A percentile compares a stretch with the other conserved stretches of the same genome.
Conservation (phyloP, 2,113 vertebrate genomes). For the Meleagris gallopavo region DNA sequence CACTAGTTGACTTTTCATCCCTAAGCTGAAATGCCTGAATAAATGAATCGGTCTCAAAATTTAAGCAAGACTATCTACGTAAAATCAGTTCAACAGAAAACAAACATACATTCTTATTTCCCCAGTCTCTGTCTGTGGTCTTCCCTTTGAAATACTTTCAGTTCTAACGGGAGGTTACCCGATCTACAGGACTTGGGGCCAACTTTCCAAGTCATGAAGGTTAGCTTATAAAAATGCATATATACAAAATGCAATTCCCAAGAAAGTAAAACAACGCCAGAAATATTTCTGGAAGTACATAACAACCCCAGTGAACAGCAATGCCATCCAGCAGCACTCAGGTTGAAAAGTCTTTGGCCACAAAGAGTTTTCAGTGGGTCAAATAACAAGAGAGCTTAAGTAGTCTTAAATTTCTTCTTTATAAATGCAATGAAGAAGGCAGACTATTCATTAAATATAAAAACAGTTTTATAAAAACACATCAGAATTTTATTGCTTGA, state of each 20-base stretch:
- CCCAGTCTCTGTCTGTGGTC: neutral
- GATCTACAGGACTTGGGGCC: neutral
- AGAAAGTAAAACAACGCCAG: neutral
- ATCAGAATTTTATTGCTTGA: conserved; percentile 98
- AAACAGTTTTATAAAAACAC: conserved; percentile 89
- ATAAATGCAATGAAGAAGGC: conserved; percentile 43
- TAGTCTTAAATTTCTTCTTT: neutral
- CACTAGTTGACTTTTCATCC: neutral
- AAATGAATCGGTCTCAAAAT: neutral
- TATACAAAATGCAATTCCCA: neutral
- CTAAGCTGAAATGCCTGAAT: neutral
- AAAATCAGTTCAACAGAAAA: neutral
- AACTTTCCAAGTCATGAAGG: neutral
- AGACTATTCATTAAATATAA: conserved; percentile 78
- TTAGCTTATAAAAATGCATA: neutral
- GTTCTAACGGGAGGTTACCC: neutral
- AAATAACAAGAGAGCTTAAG: conserved; percentile 23
- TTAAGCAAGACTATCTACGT: neutral
- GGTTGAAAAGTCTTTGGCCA: neutral
- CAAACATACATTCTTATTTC: neutral
- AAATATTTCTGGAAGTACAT: neutral
- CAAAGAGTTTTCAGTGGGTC: neutral
- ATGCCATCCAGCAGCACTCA: neutral
- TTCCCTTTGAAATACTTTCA: neutral
- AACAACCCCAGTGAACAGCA: conserved; percentile 18